Evolutionary conservation across 2,113 vertebrate species (phyloP).

Genomic region (Tetraodon nigroviridis): DNA sequence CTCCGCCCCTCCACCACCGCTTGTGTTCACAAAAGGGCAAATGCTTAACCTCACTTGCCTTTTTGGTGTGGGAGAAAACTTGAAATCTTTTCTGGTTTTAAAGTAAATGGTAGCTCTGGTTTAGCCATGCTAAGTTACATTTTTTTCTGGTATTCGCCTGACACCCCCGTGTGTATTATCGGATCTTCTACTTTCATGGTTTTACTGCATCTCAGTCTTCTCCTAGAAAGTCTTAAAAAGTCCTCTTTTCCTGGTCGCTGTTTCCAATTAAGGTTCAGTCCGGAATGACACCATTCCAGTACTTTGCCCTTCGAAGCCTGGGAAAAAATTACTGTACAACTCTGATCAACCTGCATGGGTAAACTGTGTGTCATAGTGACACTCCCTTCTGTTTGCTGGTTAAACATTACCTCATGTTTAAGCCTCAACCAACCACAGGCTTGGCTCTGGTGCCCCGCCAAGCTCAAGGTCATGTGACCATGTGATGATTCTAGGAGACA

Average conservation of each 20-base stretch:
- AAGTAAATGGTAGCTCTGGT: slow-evolving; percentile 18
- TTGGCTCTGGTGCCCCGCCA: slow-evolving; percentile 34
- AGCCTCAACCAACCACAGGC: slow-evolving; percentile 38
- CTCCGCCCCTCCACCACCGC: background rate
- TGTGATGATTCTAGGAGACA: slow-evolving; percentile 39
- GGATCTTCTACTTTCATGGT: slow-evolving; percentile 5
- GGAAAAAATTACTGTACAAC: slow-evolving; percentile 32
- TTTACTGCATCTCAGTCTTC: slow-evolving; percentile 1
- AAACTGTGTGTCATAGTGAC: slow-evolving; percentile 64
- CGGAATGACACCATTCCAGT: slow-evolving; percentile 14
- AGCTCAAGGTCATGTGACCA: slow-evolving; percentile 63
- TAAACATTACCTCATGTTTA: slow-evolving; percentile 72
- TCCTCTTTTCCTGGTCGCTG: slow-evolving; percentile 7
- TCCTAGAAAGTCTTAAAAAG: background rate
- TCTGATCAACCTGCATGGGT: slow-evolving; percentile 45
- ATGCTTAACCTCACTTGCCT: slow-evolving; percentile 44
- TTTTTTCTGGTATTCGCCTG: slow-evolving; percentile 9
- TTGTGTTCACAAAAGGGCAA: slow-evolving; percentile 41
- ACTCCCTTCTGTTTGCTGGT: slow-evolving; percentile 68
- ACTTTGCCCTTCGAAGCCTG: slow-evolving; percentile 24
- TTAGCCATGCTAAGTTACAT: slow-evolving; percentile 3
- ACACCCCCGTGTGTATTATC: background rate
- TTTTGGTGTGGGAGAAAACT: too few species aligned
- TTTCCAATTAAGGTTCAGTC: slow-evolving; percentile 26
- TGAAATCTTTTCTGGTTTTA: slow-evolving; percentile 20